Conservation (phyloP, 2,888 invertebrate species). For the Exocentrus adspersus region DNA sequence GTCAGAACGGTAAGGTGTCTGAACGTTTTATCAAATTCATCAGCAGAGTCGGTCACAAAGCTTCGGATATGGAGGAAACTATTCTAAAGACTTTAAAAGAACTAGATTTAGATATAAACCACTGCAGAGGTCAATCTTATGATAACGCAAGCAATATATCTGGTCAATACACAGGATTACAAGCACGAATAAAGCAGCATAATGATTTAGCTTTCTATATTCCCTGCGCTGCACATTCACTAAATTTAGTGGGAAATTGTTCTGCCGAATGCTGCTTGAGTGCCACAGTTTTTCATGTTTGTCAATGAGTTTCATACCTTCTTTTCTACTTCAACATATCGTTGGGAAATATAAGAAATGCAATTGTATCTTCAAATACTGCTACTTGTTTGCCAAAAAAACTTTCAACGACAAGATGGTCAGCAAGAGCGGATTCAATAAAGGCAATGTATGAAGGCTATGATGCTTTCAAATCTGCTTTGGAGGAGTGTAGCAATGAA, state of each 20-base stretch:
- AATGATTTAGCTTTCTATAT: constrained; percentile 1
- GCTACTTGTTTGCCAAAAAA: not conserved
- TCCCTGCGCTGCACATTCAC: constrained; percentile 19
- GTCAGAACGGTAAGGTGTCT: not conserved
- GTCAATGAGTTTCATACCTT: constrained; percentile 2
- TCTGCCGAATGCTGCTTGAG: constrained; percentile 8
- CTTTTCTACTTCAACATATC: constrained; percentile 5
- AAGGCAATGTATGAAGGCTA: constrained; percentile 9
- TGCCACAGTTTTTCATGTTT: constrained; percentile 14
- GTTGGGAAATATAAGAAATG: not conserved
- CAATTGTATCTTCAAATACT: not conserved
- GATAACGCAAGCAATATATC: constrained; percentile 22
- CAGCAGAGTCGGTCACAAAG: not conserved
- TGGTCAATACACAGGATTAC: constrained; percentile 20
- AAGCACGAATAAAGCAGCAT: constrained; percentile 5
- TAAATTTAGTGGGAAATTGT: constrained; percentile 21
- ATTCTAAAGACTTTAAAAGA: not conserved
- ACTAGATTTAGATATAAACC: constrained; percentile 5
- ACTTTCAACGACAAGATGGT: not conserved
- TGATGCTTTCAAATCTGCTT: not conserved
- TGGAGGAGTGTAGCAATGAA: not conserved
- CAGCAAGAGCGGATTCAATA: constrained; percentile 11
- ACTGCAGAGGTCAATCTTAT: constrained; percentile 23
- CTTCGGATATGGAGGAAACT: not conserved
- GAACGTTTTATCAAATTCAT: constrained; percentile 19